These are phyloP conservation scores for Troides aeacus DNA, from an alignment of 2,888 invertebrate genomes.

Conservation along the genomic window DNA sequence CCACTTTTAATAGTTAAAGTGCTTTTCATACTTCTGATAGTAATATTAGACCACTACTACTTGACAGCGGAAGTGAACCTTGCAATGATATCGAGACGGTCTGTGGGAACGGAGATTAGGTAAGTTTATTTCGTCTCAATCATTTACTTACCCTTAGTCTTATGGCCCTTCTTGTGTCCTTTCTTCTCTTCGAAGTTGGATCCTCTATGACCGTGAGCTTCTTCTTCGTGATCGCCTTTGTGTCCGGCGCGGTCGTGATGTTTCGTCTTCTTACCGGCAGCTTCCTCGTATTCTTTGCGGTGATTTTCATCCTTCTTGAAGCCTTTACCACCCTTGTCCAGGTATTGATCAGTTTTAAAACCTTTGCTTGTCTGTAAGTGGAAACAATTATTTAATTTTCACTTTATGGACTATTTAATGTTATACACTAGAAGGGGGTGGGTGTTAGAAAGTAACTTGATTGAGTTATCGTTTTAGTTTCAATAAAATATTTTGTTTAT, in stretches of 20 bases:
- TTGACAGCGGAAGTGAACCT: too few species aligned
- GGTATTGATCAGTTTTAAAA: constrained; percentile 78
- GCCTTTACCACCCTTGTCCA: constrained; percentile 81
- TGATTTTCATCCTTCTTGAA: constrained; percentile 81
- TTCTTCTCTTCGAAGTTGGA: constrained; percentile 87
- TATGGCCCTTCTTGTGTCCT: constrained; percentile 88
- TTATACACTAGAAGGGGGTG: background rate
- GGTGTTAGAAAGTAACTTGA: too few species aligned
- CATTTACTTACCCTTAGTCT: constrained; percentile 80
- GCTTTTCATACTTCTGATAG: too few species aligned
- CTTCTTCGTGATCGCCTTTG: constrained; percentile 83
- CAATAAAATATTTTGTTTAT: too few species aligned
- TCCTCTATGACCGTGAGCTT: constrained; percentile 83
- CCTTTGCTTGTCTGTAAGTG: constrained; percentile 72
- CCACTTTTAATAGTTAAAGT: too few species aligned
- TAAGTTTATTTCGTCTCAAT: too few species aligned
- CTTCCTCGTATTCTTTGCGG: constrained; percentile 81
- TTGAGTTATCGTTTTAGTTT: too few species aligned
- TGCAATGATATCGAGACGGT: too few species aligned
- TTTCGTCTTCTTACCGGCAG: constrained; percentile 82
- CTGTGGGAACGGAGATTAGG: too few species aligned
- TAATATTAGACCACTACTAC: too few species aligned
- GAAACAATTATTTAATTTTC: background rate
- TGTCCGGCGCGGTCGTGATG: constrained; percentile 83
- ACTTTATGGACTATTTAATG: background rate